phyloP scores from a whole-genome alignment of 1,140 invertebrate species.

The Hypsibius dujardini region DNA sequence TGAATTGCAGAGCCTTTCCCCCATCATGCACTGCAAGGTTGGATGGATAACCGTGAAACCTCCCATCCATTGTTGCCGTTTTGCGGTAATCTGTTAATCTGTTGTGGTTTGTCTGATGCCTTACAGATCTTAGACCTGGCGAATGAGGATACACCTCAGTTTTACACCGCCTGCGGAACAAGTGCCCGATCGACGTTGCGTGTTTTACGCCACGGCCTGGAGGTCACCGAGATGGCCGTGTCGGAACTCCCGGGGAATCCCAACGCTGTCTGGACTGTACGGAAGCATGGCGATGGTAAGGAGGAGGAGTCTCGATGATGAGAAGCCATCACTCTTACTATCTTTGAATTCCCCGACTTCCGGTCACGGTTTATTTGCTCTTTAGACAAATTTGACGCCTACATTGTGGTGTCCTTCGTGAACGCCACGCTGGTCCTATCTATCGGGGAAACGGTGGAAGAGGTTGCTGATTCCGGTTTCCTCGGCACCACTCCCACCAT shows the following conservation, averaged over 20 bases:
- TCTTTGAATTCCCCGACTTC: slow-evolving; percentile 18
- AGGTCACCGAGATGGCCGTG: slow-evolving; percentile 95
- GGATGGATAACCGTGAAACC: slow-evolving; percentile 35
- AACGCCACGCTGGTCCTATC: slow-evolving; percentile 97
- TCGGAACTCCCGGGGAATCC: slow-evolving; percentile 96
- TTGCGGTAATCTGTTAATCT: slow-evolving; percentile 10
- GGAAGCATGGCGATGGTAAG: slow-evolving; percentile 79
- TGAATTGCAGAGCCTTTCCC: slow-evolving; percentile 89
- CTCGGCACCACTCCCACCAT: slow-evolving; percentile 92
- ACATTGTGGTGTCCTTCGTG: slow-evolving; percentile 99
- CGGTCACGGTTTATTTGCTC: slow-evolving; percentile 38
- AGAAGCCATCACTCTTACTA: slow-evolving; percentile 19
- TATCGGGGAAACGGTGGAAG: slow-evolving; percentile 98
- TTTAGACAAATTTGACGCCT: slow-evolving; percentile 96
- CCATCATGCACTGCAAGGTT: slow-evolving; percentile 71
- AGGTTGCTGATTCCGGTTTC: slow-evolving; percentile 98
- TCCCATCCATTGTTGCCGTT: too few relatives aligned
- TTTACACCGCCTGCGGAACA: slow-evolving; percentile 85
- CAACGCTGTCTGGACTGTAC: slow-evolving; percentile 98
- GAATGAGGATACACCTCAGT: slow-evolving; percentile 94
- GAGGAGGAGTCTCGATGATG: slow-evolving; percentile 23
- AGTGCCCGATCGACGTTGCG: slow-evolving; percentile 78
- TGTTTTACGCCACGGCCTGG: slow-evolving; percentile 84
- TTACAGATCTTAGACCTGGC: slow-evolving; percentile 44
- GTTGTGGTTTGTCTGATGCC: slow-evolving; percentile 15